A percentile compares a stretch with the other conserved stretches of the same genome.
Conservation (phyloP, 2,888 invertebrate genomes). For the Chrysodeixis includens region DNA sequence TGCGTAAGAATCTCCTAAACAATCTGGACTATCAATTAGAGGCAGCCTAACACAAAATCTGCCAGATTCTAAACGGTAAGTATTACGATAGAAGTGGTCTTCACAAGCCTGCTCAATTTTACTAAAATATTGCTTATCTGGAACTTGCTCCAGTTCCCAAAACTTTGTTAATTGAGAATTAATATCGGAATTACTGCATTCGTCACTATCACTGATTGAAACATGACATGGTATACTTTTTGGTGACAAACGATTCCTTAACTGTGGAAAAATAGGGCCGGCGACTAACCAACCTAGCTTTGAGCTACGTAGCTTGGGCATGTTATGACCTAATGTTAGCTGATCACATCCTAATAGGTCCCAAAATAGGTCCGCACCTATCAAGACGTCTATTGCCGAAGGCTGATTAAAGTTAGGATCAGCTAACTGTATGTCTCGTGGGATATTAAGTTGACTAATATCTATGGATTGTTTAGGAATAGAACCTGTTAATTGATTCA, state of each 20-base stretch:
- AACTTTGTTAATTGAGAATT: slow-evolving; percentile 41
- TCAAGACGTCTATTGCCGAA: not conserved
- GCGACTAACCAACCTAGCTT: slow-evolving; percentile 57
- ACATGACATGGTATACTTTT: slow-evolving; percentile 26
- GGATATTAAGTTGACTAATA: slow-evolving; percentile 8
- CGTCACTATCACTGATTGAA: slow-evolving; percentile 5
- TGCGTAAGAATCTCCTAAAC: slow-evolving; percentile 44
- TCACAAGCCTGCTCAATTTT: slow-evolving; percentile 44
- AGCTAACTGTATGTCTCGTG: not conserved
- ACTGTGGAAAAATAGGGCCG: slow-evolving; percentile 47
- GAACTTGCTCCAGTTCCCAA: slow-evolving; percentile 55
- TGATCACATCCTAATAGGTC: not conserved
- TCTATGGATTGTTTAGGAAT: slow-evolving; percentile 11
- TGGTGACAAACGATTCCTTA: not conserved
- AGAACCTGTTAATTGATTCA: slow-evolving; percentile 11
- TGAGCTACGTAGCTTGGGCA: slow-evolving; percentile 41
- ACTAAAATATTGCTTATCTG: slow-evolving; percentile 22
- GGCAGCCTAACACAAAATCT: slow-evolving; percentile 46
- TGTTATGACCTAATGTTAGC: slow-evolving; percentile 39
- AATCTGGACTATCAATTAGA: slow-evolving; percentile 19
- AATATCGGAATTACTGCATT: slow-evolving; percentile 9
- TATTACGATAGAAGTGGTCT: slow-evolving; percentile 43
- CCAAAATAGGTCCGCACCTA: slow-evolving; percentile 19
- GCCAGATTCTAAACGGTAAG: slow-evolving; percentile 25
- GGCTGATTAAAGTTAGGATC: slow-evolving; percentile 5